phyloP scores from a whole-genome alignment of 2,113 vertebrate species.

The Ictalurus furcatus region DNA sequence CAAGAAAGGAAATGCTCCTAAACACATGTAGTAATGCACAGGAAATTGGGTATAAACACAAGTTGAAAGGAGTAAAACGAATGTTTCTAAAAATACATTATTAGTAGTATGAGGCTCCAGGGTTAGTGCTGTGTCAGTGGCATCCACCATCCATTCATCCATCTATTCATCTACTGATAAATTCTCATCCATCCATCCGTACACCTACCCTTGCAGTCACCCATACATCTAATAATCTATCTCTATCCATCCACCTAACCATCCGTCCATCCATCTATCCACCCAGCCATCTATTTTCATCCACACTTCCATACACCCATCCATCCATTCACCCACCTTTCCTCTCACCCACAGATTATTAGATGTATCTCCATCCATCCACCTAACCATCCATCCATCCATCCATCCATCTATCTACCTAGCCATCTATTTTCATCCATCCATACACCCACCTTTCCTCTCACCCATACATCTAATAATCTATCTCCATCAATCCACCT shows the following conservation, averaged over 20 bases:
- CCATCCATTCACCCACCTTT: not conserved
- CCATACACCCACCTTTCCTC: too few species aligned
- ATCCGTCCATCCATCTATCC: not conserved
- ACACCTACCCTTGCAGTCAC: not conserved
- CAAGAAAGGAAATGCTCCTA: slow-evolving; percentile 17
- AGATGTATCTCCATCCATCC: not conserved
- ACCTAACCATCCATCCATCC: not conserved
- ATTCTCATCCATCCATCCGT: not conserved
- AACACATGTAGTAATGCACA: slow-evolving; percentile 4
- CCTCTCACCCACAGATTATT: not conserved
- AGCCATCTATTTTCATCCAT: not conserved
- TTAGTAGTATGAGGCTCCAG: not conserved
- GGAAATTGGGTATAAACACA: not conserved
- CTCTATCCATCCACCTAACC: not conserved
- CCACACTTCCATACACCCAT: too few species aligned
- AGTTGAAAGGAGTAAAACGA: not conserved
- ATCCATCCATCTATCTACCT: not conserved
- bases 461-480: not conserved
- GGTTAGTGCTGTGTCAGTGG: not conserved
- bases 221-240: not conserved
- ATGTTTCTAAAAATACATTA: not conserved
- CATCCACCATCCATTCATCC: not conserved
- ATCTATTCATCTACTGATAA: not conserved
- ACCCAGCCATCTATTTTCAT: not conserved
- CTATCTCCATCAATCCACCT: not conserved